phyloP scores from a whole-genome alignment of 2,113 vertebrate species.

The Garra rufa region DNA sequence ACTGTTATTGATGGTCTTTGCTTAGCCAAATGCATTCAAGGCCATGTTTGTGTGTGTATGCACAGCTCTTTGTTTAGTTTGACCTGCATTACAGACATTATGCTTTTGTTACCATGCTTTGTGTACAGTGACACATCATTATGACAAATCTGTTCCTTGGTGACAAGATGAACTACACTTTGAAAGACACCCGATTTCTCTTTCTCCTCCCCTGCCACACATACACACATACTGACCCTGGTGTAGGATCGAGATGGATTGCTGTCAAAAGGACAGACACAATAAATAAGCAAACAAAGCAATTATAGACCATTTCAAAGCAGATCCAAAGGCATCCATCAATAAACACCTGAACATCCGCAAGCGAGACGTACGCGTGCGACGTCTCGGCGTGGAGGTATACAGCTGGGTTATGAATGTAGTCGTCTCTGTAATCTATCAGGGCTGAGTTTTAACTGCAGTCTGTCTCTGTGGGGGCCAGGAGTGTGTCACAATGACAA shows the following conservation, averaged over 20 bases:
- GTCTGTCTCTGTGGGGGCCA: constrained; percentile 54
- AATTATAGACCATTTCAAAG: constrained; percentile 25
- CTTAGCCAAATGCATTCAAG: constrained; percentile 46
- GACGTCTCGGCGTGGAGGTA: not conserved
- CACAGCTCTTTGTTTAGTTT: constrained; percentile 16
- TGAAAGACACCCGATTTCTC: constrained; percentile 26
- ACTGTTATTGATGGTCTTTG: constrained; percentile 54
- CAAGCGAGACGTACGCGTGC: constrained; percentile 11
- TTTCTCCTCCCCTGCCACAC: not conserved
- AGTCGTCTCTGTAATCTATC: constrained; percentile 51
- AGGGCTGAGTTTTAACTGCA: constrained; percentile 55
- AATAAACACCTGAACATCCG: constrained; percentile 28
- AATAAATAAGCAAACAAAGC: constrained; percentile 30
- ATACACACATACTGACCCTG: constrained; percentile 30
- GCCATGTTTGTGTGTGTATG: constrained; percentile 11
- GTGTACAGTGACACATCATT: constrained; percentile 41
- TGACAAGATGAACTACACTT: constrained; percentile 27
- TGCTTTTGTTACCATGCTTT: constrained; percentile 31
- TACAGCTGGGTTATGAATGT: constrained; percentile 48
- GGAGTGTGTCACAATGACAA: constrained; percentile 54
- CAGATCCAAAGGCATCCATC: constrained; percentile 34
- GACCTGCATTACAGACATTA: constrained; percentile 36
- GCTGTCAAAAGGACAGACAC: constrained; percentile 25
- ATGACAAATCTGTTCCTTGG: constrained; percentile 36
- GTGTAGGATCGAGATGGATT: constrained; percentile 11